Evolutionary conservation across 1,140 invertebrate species (phyloP), one percentile per base, ranked within the genome.

Genomic region (Proales similis): DNA sequence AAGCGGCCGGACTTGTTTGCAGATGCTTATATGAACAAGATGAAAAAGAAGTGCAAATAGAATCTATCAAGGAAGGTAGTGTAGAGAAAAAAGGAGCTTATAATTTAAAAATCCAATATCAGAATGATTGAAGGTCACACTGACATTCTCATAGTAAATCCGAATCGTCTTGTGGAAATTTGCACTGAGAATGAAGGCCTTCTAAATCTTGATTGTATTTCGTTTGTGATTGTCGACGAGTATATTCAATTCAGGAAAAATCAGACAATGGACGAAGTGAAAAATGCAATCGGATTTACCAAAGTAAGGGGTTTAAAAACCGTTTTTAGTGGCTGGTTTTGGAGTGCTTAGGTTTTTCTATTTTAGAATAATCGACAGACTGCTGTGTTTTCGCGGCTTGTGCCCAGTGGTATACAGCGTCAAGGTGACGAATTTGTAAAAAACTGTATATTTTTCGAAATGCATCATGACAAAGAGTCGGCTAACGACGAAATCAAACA

Each of bases 391-490:
- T 42, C 36, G 19, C 51, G 51, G 14, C 17, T 57, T 26, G 51
- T 57, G 20, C 51, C 51, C 1, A 57, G 51, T 43, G 51, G 51
- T 43, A 57, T 57, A 2, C 51, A 57, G 32, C 39, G 51, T 42
- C 51, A 57, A 26, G 51, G 51, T 24, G 51, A 57, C 30, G 51
- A 57, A 57, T 57, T 57, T 43, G 51, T 57, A 2, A 57, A 57
- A 57, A 57, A 57, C 45, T 42, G 51, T 57, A 57, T 57, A 42
- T 57, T 57, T 27, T 57, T 57, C 32, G 51, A 57, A 43, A 57
- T 57, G 51, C 51, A 57, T 42, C 51, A 57, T 57, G 51, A 57
- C 30, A 57, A 57, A 57, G 51, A 57, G n/a, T 57, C 51, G 7
- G 51, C 36, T 12, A 26, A 57, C 19, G 51, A 57, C 32, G 51